Evolutionary conservation across 2,113 vertebrate species (phyloP), one percentile per base, ranked within the genome.

Genomic region (Anhinga rufa): DNA sequence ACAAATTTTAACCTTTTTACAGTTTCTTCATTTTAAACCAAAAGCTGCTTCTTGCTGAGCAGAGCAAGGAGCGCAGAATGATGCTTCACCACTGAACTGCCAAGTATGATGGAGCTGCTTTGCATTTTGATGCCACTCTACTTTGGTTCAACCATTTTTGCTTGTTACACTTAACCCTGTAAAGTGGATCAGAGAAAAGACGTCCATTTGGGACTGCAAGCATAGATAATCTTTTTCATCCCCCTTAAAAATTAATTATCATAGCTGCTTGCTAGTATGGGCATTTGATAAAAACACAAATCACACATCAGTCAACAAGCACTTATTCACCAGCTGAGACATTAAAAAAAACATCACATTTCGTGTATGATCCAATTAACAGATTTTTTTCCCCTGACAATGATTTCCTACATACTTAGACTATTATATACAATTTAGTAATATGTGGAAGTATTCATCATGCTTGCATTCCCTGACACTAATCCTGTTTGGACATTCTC

Each of bases 401-500:
- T 74, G 75, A 74, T 88, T 97, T 94, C 58, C 64, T 92, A 62
- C 60, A 24, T 80, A 82, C 86, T 93, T 66, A 92, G 58, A 94
- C 84, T 87, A 80, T 96, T 90, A 77, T 91, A 44, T 48, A 77
- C 75, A 86, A 80, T 93, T 88, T 82, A 46, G 46, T 91, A 93
- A 87, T 92, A 85, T 34, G 82, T 77, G 79, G 83, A 85, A 92
- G 95, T 57, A 93, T 93, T 95, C 92, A 95, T 69, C 91, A 87
- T 0, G 12, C 92, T 82, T 79, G 80, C 81, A 82, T 91, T 95
- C 82, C 78, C 82, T 66, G 66, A 91, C 88, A 60, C 84, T 95
- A 97, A 95, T 95, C 96, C 94, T 91, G 89, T 96, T 95, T 95
- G 95, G 25, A 89, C 78, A 95, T 96, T 97, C 89, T 97, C 83